These are phyloP conservation scores for Elgaria multicarinata DNA, from an alignment of 2,113 vertebrate genomes.

Conservation along the genomic window DNA sequence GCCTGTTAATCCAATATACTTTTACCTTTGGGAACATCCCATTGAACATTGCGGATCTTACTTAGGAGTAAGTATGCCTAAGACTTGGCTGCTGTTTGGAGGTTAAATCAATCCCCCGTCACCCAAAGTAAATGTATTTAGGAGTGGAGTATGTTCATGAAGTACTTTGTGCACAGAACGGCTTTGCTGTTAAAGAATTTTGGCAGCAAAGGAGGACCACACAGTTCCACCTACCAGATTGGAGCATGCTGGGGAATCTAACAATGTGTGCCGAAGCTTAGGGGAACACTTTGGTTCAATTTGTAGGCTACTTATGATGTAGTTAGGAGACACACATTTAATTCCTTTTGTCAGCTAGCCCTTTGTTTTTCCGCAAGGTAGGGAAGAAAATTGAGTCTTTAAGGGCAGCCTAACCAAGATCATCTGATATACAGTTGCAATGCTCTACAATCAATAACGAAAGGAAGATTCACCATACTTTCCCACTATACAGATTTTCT, in stretches of 20 bases:
- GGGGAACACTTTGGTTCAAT: conserved; percentile 20
- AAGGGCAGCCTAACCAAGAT: not conserved
- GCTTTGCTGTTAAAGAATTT: not conserved
- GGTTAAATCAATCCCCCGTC: not conserved
- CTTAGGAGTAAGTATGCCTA: not conserved
- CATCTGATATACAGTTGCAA: not conserved
- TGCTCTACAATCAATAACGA: not conserved
- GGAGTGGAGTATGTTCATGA: not conserved
- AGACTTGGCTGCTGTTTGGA: not conserved
- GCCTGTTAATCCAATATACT: not conserved
- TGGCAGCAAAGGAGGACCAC: not conserved
- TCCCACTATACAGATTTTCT: not conserved
- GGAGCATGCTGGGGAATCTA: conserved; percentile 24
- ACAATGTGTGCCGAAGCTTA: conserved; percentile 15
- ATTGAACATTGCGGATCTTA: not conserved
- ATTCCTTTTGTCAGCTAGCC: conserved; percentile 28
- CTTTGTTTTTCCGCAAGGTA: conserved; percentile 45
- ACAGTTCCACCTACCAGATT: conserved; percentile 10
- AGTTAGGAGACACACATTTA: not conserved
- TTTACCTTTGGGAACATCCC: not conserved
- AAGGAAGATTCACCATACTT: not conserved
- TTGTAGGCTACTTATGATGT: conserved; percentile 24
- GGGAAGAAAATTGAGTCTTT: not conserved
- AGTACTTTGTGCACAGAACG: not conserved
- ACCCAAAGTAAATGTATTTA: not conserved